These are phyloP conservation scores for Coregonus ussuriensis DNA, from an alignment of 2,797 vertebrate species.

Conservation along the genomic window DNA sequence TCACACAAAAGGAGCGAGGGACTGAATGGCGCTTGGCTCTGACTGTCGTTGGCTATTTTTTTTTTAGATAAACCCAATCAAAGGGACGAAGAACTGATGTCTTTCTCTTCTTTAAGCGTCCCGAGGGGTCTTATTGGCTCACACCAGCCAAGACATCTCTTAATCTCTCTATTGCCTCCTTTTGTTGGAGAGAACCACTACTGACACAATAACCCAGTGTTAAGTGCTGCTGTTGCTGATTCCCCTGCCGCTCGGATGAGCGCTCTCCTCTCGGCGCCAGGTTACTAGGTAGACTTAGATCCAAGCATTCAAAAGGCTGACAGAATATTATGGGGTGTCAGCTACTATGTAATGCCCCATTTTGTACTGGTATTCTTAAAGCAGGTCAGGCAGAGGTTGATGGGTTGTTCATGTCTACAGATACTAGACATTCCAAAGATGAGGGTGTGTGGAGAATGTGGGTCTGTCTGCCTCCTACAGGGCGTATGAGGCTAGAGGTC, in stretches of 20 bases:
- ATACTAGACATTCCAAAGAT: conserved; percentile 54
- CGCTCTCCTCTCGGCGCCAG: conserved; percentile 17
- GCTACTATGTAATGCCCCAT: conserved; percentile 32
- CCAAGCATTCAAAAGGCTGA: conserved; percentile 16
- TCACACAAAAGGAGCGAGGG: conserved; percentile 38
- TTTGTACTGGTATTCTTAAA: conserved; percentile 12
- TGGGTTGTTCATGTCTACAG: neutral
- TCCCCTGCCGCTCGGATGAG: conserved; percentile 24
- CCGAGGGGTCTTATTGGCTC: conserved; percentile 17
- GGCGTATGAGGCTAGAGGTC: conserved; percentile 44
- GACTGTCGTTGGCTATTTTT: conserved; percentile 34
- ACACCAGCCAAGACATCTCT: conserved; percentile 31
- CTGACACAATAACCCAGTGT: conserved; percentile 46
- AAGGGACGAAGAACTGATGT: conserved; percentile 40
- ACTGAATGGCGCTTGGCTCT: conserved; percentile 55
- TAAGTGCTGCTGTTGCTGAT: conserved; percentile 9
- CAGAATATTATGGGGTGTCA: conserved; percentile 15
- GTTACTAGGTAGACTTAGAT: conserved; percentile 33
- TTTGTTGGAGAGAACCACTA: conserved; percentile 29
- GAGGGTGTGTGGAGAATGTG: conserved; percentile 15
- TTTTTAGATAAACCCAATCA: conserved; percentile 57
- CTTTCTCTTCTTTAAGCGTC: conserved; percentile 48
- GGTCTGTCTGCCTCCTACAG: conserved; percentile 25
- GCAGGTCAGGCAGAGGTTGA: conserved; percentile 3
- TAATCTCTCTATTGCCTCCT: conserved; percentile 23